Evolutionary conservation across 2,888 invertebrate species (phyloP).

Genomic region (Eustalomyia histrio): DNA sequence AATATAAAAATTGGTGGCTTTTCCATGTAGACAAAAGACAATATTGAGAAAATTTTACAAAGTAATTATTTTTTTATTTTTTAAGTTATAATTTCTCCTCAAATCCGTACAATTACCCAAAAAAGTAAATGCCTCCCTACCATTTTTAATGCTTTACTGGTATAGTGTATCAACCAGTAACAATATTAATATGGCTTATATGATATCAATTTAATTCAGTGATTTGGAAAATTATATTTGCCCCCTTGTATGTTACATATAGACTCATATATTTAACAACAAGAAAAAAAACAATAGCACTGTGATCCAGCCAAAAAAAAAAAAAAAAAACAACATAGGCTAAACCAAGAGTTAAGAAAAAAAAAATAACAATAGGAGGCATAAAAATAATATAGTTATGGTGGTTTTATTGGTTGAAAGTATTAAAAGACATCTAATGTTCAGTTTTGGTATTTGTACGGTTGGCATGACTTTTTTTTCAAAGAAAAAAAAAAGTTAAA

Average conservation of each 20-base stretch:
- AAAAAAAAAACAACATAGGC: background rate
- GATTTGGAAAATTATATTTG: conserved; percentile 73
- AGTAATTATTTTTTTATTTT: too few species aligned
- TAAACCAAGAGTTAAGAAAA: background rate
- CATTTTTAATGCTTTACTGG: too few species aligned
- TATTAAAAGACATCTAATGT: background rate
- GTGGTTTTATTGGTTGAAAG: background rate
- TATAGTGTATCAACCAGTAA: conserved; percentile 13
- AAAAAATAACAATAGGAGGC: conserved; percentile 3
- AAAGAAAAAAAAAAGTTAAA: background rate
- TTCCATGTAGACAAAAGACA: too few species aligned
- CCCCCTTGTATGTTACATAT: conserved; percentile 16
- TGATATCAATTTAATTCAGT: conserved; percentile 70
- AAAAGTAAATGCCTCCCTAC: too few species aligned
- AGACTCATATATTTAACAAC: background rate
- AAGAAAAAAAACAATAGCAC: background rate
- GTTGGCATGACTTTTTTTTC: background rate
- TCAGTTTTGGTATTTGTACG: background rate
- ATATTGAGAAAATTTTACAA: too few species aligned
- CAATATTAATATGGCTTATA: conserved; percentile 50
- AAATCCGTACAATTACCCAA: too few species aligned
- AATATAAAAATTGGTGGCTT: too few species aligned
- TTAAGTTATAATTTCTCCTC: too few species aligned
- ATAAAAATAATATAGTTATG: conserved; percentile 34
- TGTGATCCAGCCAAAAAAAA: background rate